A percentile compares a stretch with the other conserved stretches of the same genome.
Evolutionary conservation across 2,888 invertebrate genomes (phyloP).

Genomic region (Acronicta leporina): DNA sequence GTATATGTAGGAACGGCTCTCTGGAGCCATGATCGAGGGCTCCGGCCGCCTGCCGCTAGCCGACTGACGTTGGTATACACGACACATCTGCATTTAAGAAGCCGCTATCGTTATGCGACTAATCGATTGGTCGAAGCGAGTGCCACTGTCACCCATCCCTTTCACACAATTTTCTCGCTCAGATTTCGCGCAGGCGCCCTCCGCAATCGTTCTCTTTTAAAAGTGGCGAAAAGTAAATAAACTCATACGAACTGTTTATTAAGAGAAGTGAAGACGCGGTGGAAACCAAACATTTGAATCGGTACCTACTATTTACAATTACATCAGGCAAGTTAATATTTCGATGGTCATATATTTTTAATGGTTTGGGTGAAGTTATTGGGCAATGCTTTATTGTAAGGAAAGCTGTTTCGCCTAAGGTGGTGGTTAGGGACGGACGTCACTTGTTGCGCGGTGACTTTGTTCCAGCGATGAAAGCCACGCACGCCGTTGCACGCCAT

Average conservation of each 20-base stretch:
- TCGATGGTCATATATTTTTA: constrained; percentile 27
- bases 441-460: constrained; percentile 86
- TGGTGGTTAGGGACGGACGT: constrained; percentile 71
- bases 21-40: constrained; percentile 74
- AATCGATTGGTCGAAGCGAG: constrained; percentile 89
- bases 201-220: constrained; percentile 75
- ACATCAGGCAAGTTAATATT: constrained; percentile 33
- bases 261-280: constrained; percentile 73
- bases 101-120: constrained; percentile 89
- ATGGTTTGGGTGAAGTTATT: constrained; percentile 34
- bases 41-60: constrained; percentile 79
- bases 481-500: constrained; percentile 83
- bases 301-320: constrained; percentile 55
- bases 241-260: constrained; percentile 82
- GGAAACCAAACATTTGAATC: constrained; percentile 61
- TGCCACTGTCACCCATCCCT: constrained; percentile 78
- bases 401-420: constrained; percentile 69
- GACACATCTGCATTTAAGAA: constrained; percentile 90
- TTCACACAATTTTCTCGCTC: constrained; percentile 76
- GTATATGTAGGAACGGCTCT: constrained; percentile 65
- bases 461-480: constrained; percentile 84
- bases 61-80: constrained; percentile 86
- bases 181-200: constrained; percentile 79
- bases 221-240: constrained; percentile 88
- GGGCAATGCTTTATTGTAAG: constrained; percentile 55